Percentiles rank a stretch among this genome's conserved stretches.
Conservation (phyloP, 2,113 vertebrate genomes). For the Pygoscelis adeliae region DNA sequence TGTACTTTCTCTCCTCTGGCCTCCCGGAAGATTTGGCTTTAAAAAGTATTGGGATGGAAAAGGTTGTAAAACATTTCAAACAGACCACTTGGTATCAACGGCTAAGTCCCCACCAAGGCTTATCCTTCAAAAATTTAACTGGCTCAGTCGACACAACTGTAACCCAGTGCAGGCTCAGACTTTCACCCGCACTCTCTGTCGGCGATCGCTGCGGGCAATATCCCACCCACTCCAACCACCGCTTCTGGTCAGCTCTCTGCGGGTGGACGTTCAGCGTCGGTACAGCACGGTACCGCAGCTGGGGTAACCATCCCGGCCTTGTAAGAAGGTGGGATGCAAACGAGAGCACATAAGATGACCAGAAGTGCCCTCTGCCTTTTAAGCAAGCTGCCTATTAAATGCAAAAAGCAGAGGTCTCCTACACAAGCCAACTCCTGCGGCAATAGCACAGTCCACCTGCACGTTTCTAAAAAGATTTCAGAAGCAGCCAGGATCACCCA, state of each 20-base stretch:
- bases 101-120: neutral
- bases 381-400: rapidly evolving
- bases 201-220: rapidly evolving
- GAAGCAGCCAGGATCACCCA: neutral
- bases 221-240: neutral
- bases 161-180: neutral
- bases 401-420: neutral
- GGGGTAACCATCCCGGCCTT: rapidly evolving
- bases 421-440: neutral
- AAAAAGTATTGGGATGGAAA: neutral
- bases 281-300: rapidly evolving
- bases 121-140: neutral
- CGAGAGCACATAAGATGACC: neutral
- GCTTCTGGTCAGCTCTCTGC: neutral
- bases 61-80: neutral
- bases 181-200: neutral
- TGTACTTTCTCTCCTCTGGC: neutral
- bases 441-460: neutral
- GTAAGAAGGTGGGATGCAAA: too few relatives aligned
- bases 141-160: neutral
- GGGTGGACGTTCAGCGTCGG: rapidly evolving
- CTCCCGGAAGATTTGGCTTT: neutral
- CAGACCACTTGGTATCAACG: neutral
- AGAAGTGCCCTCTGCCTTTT: neutral
- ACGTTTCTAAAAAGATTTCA: neutral